A percentile compares a stretch with the other conserved stretches of the same genome.
phyloP scores from a whole-genome alignment of 2,888 invertebrate species.

The Luperina testacea region DNA sequence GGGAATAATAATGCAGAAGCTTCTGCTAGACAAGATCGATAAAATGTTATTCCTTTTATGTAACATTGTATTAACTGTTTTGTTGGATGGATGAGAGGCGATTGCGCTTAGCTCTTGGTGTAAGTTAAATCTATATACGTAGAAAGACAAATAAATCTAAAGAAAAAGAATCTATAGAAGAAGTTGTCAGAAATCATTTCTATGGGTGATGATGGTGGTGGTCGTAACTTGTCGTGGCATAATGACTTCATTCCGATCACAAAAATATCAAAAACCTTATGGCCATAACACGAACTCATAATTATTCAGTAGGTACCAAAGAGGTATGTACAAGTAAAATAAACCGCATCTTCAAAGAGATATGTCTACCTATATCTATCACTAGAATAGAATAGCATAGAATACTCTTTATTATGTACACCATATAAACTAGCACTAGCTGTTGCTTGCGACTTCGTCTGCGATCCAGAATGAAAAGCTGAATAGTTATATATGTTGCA shows the following conservation, averaged over 20 bases:
- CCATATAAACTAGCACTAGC: no score
- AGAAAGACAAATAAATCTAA: neutral
- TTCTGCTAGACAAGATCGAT: conserved; percentile 70
- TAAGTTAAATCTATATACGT: no score
- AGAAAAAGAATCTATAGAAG: neutral
- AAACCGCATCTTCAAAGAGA: neutral
- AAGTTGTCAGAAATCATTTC: neutral
- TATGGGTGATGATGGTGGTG: neutral
- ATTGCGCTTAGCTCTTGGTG: neutral
- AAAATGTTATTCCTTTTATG: conserved; percentile 58
- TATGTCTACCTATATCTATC: neutral
- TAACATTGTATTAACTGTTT: conserved; percentile 23
- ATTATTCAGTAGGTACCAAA: neutral
- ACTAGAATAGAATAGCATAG: no score
- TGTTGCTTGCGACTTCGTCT: neutral
- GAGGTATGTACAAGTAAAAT: neutral
- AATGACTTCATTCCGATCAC: neutral
- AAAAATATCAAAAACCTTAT: neutral
- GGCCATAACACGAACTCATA: neutral
- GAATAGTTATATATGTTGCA: neutral
- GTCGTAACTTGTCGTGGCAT: neutral
- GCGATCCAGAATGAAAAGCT: neutral
- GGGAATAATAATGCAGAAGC: conserved; percentile 79
- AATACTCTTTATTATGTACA: no score
- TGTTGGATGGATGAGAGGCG: neutral